These are phyloP conservation scores for Nebria brevicollis DNA, from an alignment of 2,888 invertebrate genomes.

Conservation along the genomic window DNA sequence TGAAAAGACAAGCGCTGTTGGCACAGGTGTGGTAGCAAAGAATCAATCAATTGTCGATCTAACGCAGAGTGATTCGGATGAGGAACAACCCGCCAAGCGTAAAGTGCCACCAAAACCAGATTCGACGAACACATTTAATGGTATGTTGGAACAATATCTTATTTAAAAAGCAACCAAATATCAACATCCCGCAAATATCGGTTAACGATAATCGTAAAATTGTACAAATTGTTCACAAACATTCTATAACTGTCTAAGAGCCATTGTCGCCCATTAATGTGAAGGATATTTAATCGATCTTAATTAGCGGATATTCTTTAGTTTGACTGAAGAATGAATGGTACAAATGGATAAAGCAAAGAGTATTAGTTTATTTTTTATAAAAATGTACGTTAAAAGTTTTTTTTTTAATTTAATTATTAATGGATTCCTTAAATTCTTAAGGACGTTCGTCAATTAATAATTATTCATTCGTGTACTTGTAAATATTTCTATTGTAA, in stretches of 20 bases:
- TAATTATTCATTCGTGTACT: background rate
- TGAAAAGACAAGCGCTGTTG: slow-evolving; percentile 52
- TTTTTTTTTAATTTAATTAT: background rate
- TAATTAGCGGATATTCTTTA: background rate
- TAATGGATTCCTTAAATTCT: background rate
- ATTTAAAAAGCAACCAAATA: slow-evolving; percentile 44
- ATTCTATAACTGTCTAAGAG: slow-evolving; percentile 7
- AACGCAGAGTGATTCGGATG: slow-evolving; percentile 78
- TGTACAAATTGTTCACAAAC: slow-evolving; percentile 14
- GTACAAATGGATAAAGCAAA: background rate
- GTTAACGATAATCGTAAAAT: background rate
- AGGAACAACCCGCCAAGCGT: slow-evolving; percentile 62
- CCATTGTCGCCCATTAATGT: background rate
- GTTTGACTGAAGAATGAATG: background rate
- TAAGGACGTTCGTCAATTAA: background rate
- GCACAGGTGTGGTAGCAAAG: slow-evolving; percentile 55
- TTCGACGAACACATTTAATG: slow-evolving; percentile 61
- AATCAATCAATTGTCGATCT: slow-evolving; percentile 71
- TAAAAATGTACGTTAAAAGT: slow-evolving; percentile 15
- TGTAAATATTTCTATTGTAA: slow-evolving; percentile 1
- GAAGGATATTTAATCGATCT: background rate
- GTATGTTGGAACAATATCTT: slow-evolving; percentile 55
- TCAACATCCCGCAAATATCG: slow-evolving; percentile 1
- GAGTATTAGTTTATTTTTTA: slow-evolving; percentile 19
- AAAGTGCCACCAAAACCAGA: slow-evolving; percentile 64